Base-by-base conservation (phyloP, 1,140 invertebrate species). In the Drosophila eugracilis region DNA sequence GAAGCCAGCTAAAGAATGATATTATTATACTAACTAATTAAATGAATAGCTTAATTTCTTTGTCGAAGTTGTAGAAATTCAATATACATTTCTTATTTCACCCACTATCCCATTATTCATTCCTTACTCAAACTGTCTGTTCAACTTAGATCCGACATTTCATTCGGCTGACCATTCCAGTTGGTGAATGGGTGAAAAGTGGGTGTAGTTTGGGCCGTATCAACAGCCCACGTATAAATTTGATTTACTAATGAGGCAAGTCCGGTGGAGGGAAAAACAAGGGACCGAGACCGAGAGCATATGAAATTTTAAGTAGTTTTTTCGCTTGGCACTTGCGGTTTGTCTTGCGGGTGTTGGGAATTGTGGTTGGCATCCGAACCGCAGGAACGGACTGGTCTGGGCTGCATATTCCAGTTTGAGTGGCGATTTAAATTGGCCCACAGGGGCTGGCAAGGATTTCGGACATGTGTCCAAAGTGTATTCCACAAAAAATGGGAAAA, bases 301-400 rank as follows among this genome's bases (percentile, higher is more conserved):
- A 86, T 84, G 60, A 84, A 84, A 85, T 76, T 85, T 85, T 72
- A 85, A 84, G 67, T 86, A 84, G 72, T 76, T 84, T 85, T 75
- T 70, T 67, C 58, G 34, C 57, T 45, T 74, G 69, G 70, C 70
- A 69, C 52, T 45, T 79, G 79, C 57, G 78, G 78, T 67, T 81
- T 77, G 49, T 77, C 62, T 73, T 74, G 78, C 74, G 76, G 76
- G 72, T 79, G 79, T 85, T 79, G 71, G 63, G 52, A 42, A 67
- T 69, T 84, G 79, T 47, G 79, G 79, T 50, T 80, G 52, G 10
- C 44, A 59, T 69, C 57, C 57, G 52, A 44, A 62, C 81, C 71
- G 65, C 79, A 76, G 76, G 75, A 34, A 52, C 72, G 77, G 73
- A 53, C 45, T 54, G 76, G 75, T 28, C 47, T 66, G 77, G 73